Evolutionary conservation across 2,888 invertebrate genomes (phyloP).

Genomic region (Ptychoptera contaminata): DNA sequence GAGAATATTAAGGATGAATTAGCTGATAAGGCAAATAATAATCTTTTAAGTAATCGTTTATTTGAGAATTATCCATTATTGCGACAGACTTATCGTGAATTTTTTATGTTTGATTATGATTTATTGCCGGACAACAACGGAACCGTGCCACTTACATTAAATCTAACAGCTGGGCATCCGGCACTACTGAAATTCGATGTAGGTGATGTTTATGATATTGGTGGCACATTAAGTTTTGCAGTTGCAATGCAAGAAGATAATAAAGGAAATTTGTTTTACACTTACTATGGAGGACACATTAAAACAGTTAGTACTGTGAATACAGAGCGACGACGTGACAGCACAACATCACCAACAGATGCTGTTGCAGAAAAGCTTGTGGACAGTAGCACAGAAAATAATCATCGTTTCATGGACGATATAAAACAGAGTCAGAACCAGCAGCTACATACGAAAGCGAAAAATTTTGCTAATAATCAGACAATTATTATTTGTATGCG

Average conservation of each 20-base stretch:
- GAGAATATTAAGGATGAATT: slow-evolving; percentile 1
- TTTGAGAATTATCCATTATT: slow-evolving; percentile 29
- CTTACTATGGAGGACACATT: neutral
- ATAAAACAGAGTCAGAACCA: slow-evolving; percentile 12
- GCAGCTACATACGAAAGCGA: slow-evolving; percentile 8
- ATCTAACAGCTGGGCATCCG: slow-evolving; percentile 46
- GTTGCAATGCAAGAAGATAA: slow-evolving; percentile 46
- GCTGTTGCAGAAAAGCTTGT: slow-evolving; percentile 25
- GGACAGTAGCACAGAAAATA: slow-evolving; percentile 9
- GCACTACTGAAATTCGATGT: slow-evolving; percentile 53
- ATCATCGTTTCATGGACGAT: neutral
- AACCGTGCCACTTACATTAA: slow-evolving; percentile 46
- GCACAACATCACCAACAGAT: slow-evolving; percentile 9
- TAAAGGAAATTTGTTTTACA: slow-evolving; percentile 12
- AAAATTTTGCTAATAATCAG: slow-evolving; percentile 19
- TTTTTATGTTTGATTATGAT: slow-evolving; percentile 62
- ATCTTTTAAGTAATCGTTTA: slow-evolving; percentile 10
- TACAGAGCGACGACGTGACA: neutral
- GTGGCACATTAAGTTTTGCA: slow-evolving; percentile 61
- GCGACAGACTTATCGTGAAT: slow-evolving; percentile 51
- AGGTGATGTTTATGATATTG: slow-evolving; percentile 56
- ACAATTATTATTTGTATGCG: slow-evolving; percentile 46
- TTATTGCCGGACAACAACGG: slow-evolving; percentile 45
- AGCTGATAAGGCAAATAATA: neutral
- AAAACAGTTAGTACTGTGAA: slow-evolving; percentile 6